Conservation (phyloP, 1,140 invertebrate genomes). For the Augochlora pura region DNA sequence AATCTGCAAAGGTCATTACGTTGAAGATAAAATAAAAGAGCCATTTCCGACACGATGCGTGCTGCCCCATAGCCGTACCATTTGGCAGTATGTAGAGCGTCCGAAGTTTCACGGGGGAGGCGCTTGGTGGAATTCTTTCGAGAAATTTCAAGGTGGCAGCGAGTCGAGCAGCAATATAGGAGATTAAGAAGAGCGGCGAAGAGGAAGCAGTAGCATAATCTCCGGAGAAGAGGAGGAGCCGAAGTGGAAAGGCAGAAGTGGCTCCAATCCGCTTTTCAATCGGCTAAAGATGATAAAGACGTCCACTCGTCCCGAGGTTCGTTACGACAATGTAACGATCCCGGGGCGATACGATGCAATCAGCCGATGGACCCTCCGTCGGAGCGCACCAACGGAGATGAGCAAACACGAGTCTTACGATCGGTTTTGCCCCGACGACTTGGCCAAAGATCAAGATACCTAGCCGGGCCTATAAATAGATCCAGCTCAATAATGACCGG, state of each 20-base stretch:
- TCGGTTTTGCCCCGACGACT: slow-evolving; percentile 23
- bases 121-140: too few species aligned
- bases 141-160: too few species aligned
- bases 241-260: not conserved
- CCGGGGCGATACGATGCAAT: slow-evolving; percentile 37
- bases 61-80: too few species aligned
- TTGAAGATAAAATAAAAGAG: too few species aligned
- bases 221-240: not conserved
- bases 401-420: slow-evolving; percentile 33
- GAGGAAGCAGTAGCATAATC: not conserved
- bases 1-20: too few species aligned
- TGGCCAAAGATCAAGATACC: slow-evolving; percentile 48
- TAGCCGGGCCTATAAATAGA: slow-evolving; percentile 40
- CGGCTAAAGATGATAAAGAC: slow-evolving; percentile 30
- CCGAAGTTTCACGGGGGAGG: too few species aligned
- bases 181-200: too few species aligned
- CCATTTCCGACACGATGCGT: too few species aligned
- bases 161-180: too few species aligned
- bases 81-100: too few species aligned
- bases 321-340: slow-evolving; percentile 42
- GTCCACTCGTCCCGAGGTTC: not conserved
- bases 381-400: slow-evolving; percentile 16
- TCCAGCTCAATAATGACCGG: slow-evolving; percentile 31
- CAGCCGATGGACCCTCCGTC: not conserved
- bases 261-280: slow-evolving; percentile 21